Evolutionary conservation across 2,888 invertebrate species (phyloP).

Genomic region (Aleiodes leptofemur): DNA sequence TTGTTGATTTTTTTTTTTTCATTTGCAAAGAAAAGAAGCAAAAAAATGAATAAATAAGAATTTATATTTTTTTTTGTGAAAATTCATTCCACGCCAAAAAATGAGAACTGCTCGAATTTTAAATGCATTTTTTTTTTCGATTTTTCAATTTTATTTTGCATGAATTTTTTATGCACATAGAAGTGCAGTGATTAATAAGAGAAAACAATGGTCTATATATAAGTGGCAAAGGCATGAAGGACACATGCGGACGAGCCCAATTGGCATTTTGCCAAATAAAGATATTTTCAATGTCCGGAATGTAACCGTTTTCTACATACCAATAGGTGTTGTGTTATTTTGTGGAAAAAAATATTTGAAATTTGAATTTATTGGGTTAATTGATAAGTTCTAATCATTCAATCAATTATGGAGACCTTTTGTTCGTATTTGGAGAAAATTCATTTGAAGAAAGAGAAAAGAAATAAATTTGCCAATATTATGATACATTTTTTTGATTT

Average conservation of each 20-base stretch:
- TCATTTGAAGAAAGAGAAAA: not conserved
- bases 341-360: constrained; percentile 12
- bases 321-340: constrained; percentile 15
- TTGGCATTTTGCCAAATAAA: constrained; percentile 71
- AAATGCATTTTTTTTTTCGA: no score
- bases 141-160: constrained; percentile 5
- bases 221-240: constrained; percentile 70
- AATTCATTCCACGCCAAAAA: constrained; percentile 19
- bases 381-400: constrained; percentile 17
- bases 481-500: no score
- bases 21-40: no score
- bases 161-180: constrained; percentile 44
- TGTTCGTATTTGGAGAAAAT: no score
- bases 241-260: constrained; percentile 67
- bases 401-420: not conserved
- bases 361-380: constrained; percentile 20
- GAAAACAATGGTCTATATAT: constrained; percentile 35
- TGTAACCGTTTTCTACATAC: constrained; percentile 48
- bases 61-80: constrained; percentile 15
- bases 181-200: constrained; percentile 70
- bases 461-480: no score
- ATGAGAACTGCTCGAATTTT: not conserved
- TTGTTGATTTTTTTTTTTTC: constrained; percentile 22
- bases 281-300: constrained; percentile 71
- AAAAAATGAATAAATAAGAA: not conserved